A percentile compares a stretch with the other conserved stretches of the same genome.
phyloP scores from a whole-genome alignment of 1,140 invertebrate species.

The Drosophila malerkotliana region DNA sequence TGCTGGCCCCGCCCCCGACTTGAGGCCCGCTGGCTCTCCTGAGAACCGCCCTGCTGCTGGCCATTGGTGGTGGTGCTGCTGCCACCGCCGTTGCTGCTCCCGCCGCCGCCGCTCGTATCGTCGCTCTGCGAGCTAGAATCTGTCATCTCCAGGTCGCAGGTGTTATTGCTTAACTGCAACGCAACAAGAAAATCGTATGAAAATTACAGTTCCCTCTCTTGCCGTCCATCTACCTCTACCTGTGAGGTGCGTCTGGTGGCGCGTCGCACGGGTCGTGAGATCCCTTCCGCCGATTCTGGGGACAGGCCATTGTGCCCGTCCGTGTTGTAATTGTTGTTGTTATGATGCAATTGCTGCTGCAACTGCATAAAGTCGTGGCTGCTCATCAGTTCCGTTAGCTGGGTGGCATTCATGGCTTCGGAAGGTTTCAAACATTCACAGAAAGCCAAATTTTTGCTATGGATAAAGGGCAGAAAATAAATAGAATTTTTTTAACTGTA shows the following conservation, averaged over 20 bases:
- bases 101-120: constrained; percentile 82
- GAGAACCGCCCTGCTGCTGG: constrained; percentile 26
- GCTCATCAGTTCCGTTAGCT: constrained; percentile 74
- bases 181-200: not conserved
- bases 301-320: constrained; percentile 71
- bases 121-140: constrained; percentile 84
- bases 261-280: constrained; percentile 66
- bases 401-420: constrained; percentile 65
- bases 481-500: not conserved
- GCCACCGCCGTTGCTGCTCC: constrained; percentile 80
- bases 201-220: not conserved
- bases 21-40: constrained; percentile 50
- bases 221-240: constrained; percentile 36
- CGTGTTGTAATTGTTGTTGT: constrained; percentile 75
- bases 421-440: not conserved
- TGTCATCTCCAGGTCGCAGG: constrained; percentile 83
- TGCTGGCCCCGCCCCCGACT: constrained; percentile 61
- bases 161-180: constrained; percentile 79
- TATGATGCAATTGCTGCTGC: constrained; percentile 71
- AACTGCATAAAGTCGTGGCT: constrained; percentile 74
- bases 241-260: constrained; percentile 77
- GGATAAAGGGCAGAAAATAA: not conserved
- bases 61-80: constrained; percentile 68
- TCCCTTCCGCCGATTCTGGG: constrained; percentile 64
- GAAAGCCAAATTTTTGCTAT: not conserved